Evolutionary conservation across 1,140 invertebrate species (phyloP).

Genomic region (Adelges cooleyi): DNA sequence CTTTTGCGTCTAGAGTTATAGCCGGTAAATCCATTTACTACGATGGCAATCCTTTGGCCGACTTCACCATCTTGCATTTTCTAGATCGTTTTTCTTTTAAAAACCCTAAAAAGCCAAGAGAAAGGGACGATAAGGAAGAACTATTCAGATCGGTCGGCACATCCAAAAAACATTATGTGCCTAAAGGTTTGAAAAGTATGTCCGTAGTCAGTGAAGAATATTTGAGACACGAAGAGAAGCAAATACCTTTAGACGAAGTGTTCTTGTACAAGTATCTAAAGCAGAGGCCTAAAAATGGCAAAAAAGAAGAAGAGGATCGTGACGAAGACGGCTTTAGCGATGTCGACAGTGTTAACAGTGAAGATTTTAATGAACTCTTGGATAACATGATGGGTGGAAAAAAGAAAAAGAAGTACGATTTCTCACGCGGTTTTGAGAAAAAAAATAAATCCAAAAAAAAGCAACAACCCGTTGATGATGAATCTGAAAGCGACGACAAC

Average conservation of each 20-base stretch:
- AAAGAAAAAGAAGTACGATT: conserved; percentile 39
- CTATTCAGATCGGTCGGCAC: conserved; percentile 44
- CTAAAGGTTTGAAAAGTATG: conserved; percentile 48
- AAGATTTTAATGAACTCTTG: conserved; percentile 78
- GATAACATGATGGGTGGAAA: conserved; percentile 46
- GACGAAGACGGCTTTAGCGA: conserved; percentile 51
- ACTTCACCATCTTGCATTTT: conserved; percentile 81
- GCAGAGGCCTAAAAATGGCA: conserved; percentile 33
- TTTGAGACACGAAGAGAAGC: conserved; percentile 51
- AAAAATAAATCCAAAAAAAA: conserved; percentile 36
- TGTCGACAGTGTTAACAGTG: conserved; percentile 69
- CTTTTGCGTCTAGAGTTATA: conserved; percentile 77
- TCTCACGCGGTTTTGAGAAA: conserved; percentile 34
- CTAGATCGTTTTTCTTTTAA: conserved; percentile 91
- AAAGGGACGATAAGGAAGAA: conserved; percentile 36
- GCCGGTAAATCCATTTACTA: conserved; percentile 65
- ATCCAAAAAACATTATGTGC: conserved; percentile 48
- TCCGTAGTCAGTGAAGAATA: conserved; percentile 57
- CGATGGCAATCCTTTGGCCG: conserved; percentile 80
- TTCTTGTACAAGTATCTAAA: conserved; percentile 58
- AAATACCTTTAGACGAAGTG: conserved; percentile 68
- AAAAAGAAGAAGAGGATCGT: conserved; percentile 34
- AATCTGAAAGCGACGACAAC: conserved; percentile 39
- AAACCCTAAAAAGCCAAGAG: conserved; percentile 72
- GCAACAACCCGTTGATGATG: conserved; percentile 33